Percentiles rank a stretch among this genome's conserved stretches.
These are phyloP conservation scores for Eilema depressum DNA, from an alignment of 2,888 invertebrate species.

Conservation along the genomic window DNA sequence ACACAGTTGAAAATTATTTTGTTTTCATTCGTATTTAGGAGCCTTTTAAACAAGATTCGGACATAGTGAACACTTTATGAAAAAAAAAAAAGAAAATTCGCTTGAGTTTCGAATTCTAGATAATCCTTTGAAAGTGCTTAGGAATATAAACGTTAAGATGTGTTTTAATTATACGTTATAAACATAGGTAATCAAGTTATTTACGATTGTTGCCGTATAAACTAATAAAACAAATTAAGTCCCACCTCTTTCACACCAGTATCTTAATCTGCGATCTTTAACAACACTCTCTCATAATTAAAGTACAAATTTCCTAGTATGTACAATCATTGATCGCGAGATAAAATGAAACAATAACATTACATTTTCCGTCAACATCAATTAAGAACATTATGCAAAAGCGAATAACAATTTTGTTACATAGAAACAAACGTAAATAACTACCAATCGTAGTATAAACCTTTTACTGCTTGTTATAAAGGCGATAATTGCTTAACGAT, in stretches of 20 bases:
- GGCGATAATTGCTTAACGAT: constrained; percentile 25
- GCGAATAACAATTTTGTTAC: constrained; percentile 47
- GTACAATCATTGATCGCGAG: constrained; percentile 22
- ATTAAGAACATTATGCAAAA: constrained; percentile 51
- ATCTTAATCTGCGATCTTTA: not conserved
- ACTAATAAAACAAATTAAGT: not conserved
- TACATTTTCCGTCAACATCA: constrained; percentile 52
- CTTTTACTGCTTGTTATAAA: constrained; percentile 27
- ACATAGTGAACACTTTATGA: too few relatives aligned
- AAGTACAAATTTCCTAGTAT: constrained; percentile 18
- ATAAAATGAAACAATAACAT: constrained; percentile 43
- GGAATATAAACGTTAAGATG: not conserved
- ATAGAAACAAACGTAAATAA: constrained; percentile 29
- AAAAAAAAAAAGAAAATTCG: too few relatives aligned
- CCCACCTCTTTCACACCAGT: not conserved
- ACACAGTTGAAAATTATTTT: too few relatives aligned
- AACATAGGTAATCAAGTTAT: not conserved
- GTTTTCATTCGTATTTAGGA: too few relatives aligned
- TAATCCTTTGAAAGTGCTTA: not conserved
- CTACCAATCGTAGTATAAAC: not conserved
- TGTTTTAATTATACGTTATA: not conserved
- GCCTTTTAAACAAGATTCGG: too few relatives aligned
- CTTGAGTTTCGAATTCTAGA: not conserved
- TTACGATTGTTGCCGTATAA: not conserved
- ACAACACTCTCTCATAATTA: not conserved